Evolutionary conservation across 2,888 invertebrate genomes (phyloP).

Genomic region (Lithophane socia): DNA sequence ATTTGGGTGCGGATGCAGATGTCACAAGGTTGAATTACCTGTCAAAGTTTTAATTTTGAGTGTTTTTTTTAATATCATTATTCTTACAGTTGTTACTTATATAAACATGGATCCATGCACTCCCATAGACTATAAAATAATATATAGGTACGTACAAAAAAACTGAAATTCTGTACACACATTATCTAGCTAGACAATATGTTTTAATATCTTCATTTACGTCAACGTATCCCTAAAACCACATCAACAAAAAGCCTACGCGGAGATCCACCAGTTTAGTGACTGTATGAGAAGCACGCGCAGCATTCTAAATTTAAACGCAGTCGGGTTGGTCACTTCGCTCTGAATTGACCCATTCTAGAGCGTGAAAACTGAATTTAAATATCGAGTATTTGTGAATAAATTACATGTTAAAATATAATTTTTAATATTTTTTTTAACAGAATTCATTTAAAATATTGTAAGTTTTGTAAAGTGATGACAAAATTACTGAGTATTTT

Average conservation of each 20-base stretch:
- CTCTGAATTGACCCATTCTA: slow-evolving; percentile 1
- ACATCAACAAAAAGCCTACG: slow-evolving; percentile 4
- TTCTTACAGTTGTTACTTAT: background rate
- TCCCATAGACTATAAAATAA: background rate
- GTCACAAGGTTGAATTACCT: background rate
- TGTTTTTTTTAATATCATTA: background rate
- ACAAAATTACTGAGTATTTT: background rate
- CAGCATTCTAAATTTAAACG: slow-evolving; percentile 28
- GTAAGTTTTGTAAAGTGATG: background rate
- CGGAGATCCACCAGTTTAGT: background rate
- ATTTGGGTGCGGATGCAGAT: too few species aligned
- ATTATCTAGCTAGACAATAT: background rate
- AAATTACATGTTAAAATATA: background rate
- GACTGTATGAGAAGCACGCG: background rate
- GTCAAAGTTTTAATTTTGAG: background rate
- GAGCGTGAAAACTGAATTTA: background rate
- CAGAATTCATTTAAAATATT: background rate
- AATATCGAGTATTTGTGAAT: background rate
- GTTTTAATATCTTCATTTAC: background rate
- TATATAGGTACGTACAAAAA: too few species aligned
- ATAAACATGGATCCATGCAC: background rate
- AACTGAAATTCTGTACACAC: background rate
- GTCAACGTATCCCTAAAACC: background rate
- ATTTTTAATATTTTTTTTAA: background rate
- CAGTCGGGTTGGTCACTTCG: slow-evolving; percentile 17